Base-by-base conservation (phyloP, 2,888 invertebrate species). In the Chrysolina americana region DNA sequence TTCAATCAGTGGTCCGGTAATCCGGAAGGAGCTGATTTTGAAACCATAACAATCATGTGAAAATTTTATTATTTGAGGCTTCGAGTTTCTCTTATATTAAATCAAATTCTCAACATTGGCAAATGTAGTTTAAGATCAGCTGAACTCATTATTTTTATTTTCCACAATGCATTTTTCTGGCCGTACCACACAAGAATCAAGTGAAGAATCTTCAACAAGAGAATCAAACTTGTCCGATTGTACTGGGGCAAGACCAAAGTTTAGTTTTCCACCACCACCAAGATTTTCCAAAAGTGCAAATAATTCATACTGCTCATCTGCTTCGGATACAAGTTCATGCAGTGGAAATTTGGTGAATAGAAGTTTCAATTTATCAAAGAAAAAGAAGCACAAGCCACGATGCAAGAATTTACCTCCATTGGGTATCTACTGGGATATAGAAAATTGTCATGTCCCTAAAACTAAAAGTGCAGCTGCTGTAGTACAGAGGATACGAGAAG, bases 351-450 rank as follows among this genome's bases (percentile, higher is more conserved):
- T 59, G 19, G 66, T 44, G 2, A 73, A 74, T 50, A 76, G 71
- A 62, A 78, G 72, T 73, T 75, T 65, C 65, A 78, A 72, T 69
- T 59, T 73, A 70, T 75, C 70, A 17, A 83, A 78, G 73, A 82
- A 73, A 74, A 80, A 77, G 62, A 80, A 76, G 76, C 77, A 72
- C 47, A 80, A 68, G 56, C 44, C 50, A 65, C 74, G 65, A 75
- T 2, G 23, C 28, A 79, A 65, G 65, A 77, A 80, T 78, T 82
- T 92, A 73, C 92, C 92, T 41, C 94, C 95, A 1, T 92, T 96
- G 83, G 96, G 96, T 65, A 95, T 96, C 79, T 96, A 96, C 88
- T 97, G 97, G 97, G 97, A 97, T 86, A 96, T 97, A 84, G 96
- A 97, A 89, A 97, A 97, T 87, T 96, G 96, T 87, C 93, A 93